Evolutionary conservation across 2,888 invertebrate genomes (phyloP), one percentile per base, ranked within the genome.

Genomic region (Megastigmus dorsalis): DNA sequence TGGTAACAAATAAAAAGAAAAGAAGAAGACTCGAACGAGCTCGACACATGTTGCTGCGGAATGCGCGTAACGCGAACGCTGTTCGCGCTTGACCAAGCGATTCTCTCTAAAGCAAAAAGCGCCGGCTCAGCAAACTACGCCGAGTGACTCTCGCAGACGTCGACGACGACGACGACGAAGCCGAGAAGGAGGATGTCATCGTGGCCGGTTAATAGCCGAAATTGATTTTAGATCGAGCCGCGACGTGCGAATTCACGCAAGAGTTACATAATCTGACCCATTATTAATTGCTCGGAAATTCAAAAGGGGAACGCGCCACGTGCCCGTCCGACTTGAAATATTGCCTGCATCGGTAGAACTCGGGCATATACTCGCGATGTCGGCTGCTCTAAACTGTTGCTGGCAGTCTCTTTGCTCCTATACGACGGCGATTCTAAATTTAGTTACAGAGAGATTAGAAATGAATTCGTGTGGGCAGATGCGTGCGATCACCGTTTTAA

Each of bases 221-320:
- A 68, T 55, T 52, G 45, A 62, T 76, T 74, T 54, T 54, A 20
- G 43, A 43, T 57, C 45, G 18, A 20, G 26, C 7, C 15, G 36
- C 15, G n/a, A 10, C n/a, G n/a, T n/a, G n/a, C 5, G 18, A 30
- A 30, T 43, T 71, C 55, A 28, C 36, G 33, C 62, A 63, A 71
- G 63, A 55, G 41, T 73, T 73, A 66, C 66, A 73, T 66, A 66
- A 73, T 59, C 18, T 54, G 36, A 66, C 41, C 66, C 33, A 52
- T 57, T 66, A 38, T 57, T 9, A 9, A 13, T 50, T 23, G 13
- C 15, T 30, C 18, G 52, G 15, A 50, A 54, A 30, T 2, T 30
- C 15, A 7, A n/a, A n/a, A n/a, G n/a, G 23, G 9, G 3, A 54
- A 13, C 23, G 13, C 33, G 38, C 3, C 59, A 23, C 38, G 23